These are phyloP conservation scores for Nysson spinosus DNA, from an alignment of 2,888 invertebrate genomes.

Conservation along the genomic window DNA sequence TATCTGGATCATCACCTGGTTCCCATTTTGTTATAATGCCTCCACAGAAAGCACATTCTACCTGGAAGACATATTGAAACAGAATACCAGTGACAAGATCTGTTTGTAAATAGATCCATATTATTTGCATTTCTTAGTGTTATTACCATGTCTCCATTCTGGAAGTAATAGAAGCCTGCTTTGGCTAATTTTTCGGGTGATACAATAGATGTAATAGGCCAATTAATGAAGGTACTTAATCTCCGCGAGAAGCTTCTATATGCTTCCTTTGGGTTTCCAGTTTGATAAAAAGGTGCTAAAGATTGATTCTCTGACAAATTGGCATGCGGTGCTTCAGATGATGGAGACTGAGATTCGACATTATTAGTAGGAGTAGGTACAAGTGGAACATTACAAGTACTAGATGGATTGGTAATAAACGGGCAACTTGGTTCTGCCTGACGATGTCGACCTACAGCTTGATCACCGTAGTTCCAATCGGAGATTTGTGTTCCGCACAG, in stretches of 20 bases:
- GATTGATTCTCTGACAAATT: not conserved
- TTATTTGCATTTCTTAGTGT: not conserved
- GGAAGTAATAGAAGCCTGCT: constrained; percentile 91
- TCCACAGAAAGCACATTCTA: constrained; percentile 90
- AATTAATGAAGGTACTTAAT: constrained; percentile 84
- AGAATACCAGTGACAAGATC: not conserved
- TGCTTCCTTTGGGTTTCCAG: constrained; percentile 72
- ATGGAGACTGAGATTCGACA: constrained; percentile 20
- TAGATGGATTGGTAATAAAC: constrained; percentile 83
- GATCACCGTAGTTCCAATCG: constrained; percentile 88
- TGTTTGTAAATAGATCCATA: not conserved
- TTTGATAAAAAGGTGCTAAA: not conserved
- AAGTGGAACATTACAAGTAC: constrained; percentile 85
- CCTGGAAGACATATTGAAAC: constrained; percentile 76
- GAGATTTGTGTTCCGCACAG: constrained; percentile 85
- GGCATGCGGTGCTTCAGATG: not conserved
- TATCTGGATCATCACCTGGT: constrained; percentile 83
- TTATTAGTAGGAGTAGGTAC: constrained; percentile 55
- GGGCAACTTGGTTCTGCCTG: constrained; percentile 83
- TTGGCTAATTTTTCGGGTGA: constrained; percentile 86
- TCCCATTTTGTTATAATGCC: constrained; percentile 83
- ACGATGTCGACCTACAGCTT: constrained; percentile 85
- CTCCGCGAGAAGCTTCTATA: constrained; percentile 82
- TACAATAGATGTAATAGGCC: constrained; percentile 84
- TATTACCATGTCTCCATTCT: constrained; percentile 81